These are phyloP conservation scores for Tursiops truncatus DNA, from an alignment of 2,113 vertebrate species.

Conservation along the genomic window DNA sequence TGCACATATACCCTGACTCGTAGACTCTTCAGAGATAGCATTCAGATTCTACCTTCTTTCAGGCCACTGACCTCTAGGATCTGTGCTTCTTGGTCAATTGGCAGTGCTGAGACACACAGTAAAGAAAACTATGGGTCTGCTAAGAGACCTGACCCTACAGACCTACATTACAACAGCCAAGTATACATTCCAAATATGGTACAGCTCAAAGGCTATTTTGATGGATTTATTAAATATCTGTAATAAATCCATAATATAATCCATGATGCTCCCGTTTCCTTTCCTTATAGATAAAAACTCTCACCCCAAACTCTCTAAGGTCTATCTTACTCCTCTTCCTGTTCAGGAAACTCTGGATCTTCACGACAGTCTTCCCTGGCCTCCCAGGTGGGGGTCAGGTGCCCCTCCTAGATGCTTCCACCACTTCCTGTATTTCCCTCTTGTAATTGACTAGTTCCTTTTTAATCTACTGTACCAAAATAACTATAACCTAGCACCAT, in stretches of 20 bases:
- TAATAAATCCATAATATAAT: background rate
- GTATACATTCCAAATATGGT: background rate
- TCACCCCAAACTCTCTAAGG: background rate
- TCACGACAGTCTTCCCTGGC: background rate
- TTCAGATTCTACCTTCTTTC: background rate
- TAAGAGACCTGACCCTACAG: background rate
- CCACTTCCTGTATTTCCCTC: too few relatives aligned
- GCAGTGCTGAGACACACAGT: background rate
- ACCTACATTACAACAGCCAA: background rate
- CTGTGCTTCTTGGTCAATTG: background rate
- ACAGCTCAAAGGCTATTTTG: background rate
- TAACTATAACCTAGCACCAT: background rate
- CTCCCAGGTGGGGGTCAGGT: background rate
- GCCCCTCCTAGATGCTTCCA: background rate
- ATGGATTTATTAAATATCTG: background rate
- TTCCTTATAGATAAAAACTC: background rate
- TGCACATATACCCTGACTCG: accelerated
- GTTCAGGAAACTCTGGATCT: background rate
- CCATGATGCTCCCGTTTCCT: background rate
- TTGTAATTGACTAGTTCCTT: background rate
- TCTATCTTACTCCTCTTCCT: background rate
- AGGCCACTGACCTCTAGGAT: background rate
- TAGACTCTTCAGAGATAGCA: background rate
- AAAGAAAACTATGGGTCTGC: background rate
- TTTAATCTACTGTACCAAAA: too few relatives aligned